Conservation (phyloP, 2,797 vertebrate species). For the Chaenodraco wilsoni region DNA sequence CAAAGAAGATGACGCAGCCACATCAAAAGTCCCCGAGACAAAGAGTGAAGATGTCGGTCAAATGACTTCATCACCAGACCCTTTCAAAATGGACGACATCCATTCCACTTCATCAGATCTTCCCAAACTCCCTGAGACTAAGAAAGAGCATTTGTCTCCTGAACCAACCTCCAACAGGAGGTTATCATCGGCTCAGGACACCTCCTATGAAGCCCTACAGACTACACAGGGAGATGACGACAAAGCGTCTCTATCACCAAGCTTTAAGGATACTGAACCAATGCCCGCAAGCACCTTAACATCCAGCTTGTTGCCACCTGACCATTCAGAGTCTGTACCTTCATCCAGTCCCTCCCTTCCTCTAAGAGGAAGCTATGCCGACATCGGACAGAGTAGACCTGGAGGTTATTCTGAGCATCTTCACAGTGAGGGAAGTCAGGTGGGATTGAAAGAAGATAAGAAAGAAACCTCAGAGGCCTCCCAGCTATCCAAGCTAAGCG, state of each 20-base stretch:
- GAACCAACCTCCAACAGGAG: slow-evolving; percentile 46
- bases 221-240: slow-evolving; percentile 44
- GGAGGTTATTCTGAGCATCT: slow-evolving; percentile 56
- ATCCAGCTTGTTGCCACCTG: slow-evolving; percentile 45
- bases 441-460: slow-evolving; percentile 48
- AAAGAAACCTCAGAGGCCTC: slow-evolving; percentile 58
- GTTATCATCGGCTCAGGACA: slow-evolving; percentile 30
- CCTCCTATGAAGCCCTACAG: slow-evolving; percentile 34
- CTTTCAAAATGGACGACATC: slow-evolving; percentile 21
- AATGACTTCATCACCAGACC: slow-evolving; percentile 13
- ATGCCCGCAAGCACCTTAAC: slow-evolving; percentile 38
- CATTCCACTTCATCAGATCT: slow-evolving; percentile 10
- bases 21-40: slow-evolving; percentile 55
- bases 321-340: slow-evolving; percentile 43
- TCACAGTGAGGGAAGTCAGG: slow-evolving; percentile 42
- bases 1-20: slow-evolving; percentile 59
- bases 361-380: slow-evolving; percentile 60
- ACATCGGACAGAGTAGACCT: slow-evolving; percentile 60
- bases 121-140: slow-evolving; percentile 42
- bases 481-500: slow-evolving; percentile 43
- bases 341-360: slow-evolving; percentile 47
- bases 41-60: slow-evolving; percentile 34
- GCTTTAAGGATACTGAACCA: slow-evolving; percentile 37
- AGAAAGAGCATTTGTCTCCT: slow-evolving; percentile 38
- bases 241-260: slow-evolving; percentile 39